phyloP scores from a whole-genome alignment of 2,888 invertebrate genomes.

The Cantharis lateralis region DNA sequence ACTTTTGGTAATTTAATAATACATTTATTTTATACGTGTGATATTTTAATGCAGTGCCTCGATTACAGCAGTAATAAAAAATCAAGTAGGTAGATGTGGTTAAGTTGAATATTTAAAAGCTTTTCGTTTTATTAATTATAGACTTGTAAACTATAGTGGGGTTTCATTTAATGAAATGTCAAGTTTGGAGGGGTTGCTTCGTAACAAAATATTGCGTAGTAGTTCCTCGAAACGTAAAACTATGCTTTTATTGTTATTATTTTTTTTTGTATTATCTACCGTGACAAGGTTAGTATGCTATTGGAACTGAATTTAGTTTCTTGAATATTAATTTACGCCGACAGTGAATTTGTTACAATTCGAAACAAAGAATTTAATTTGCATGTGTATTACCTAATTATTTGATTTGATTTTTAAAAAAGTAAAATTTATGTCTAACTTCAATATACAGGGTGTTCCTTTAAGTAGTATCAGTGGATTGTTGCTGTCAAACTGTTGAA shows the following conservation, averaged over 20 bases:
- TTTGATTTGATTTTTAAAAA: background rate
- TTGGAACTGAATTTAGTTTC: background rate
- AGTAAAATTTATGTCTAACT: background rate
- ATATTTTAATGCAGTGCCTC: background rate
- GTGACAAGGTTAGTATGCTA: background rate
- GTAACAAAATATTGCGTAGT: background rate
- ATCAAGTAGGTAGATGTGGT: background rate
- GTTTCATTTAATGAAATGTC: background rate
- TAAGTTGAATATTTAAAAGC: background rate
- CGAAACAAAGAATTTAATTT: background rate
- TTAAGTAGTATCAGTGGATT: background rate
- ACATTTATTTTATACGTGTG: background rate
- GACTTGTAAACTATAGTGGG: background rate
- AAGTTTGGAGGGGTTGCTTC: background rate
- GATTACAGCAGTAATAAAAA: background rate
- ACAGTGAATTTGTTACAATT: background rate
- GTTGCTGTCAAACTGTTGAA: background rate
- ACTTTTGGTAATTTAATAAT: background rate
- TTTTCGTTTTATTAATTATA: background rate
- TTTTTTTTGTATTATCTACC: background rate
- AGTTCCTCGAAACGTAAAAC: background rate
- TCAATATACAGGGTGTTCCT: background rate
- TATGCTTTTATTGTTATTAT: background rate
- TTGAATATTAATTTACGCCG: background rate
- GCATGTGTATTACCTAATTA: background rate